Base-by-base conservation (phyloP, 2,888 invertebrate genomes). In the Camptogramma bilineatum region DNA sequence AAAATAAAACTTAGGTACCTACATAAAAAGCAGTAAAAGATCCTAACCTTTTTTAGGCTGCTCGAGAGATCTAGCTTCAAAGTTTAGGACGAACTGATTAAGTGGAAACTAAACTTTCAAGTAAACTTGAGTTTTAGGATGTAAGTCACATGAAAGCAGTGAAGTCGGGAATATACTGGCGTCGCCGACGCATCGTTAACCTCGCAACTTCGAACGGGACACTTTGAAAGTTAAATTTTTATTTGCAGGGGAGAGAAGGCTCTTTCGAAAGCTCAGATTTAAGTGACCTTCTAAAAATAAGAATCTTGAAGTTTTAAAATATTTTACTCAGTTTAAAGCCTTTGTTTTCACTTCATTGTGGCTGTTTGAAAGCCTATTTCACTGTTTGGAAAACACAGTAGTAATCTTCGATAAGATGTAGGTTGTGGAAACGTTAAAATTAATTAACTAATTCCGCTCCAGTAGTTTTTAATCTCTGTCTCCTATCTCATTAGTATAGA, bases 181-280 rank as follows among this genome's bases (percentile, higher is more conserved):
- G 42, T 52, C 62, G 52, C 66, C 57, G 56, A 47, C 63, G 58
- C 68, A 62, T 73, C 71, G 68, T 66, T 71, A 72, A 73, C 66
- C 68, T 68, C 47, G 50, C 66, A 69, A 75, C 67, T 75, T 71
- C 70, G 68, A 72, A 73, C 64, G 55, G 71, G 71, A 77, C 75
- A 69, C 62, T 73, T 73, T 72, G 72, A 70, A 70, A 71, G 68
- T 68, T 50, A 69, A 69, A 71, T 69, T 67, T 67, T 69, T 61
- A 66, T 60, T 65, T 55, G 54, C 62, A 61, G 47, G 47, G 60
- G 50, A 56, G 52, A 39, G 60, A 62, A 55, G 48, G 50, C 54
- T 64, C 47, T 61, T 44, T 28, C 34, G 54, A 57, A 52, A 19
- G 16, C 10, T 21, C 52, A 52, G 46, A 42, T 57, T 39, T 42